Evolutionary conservation across 2,113 vertebrate genomes (phyloP).

Genomic region (Dromas ardeola): DNA sequence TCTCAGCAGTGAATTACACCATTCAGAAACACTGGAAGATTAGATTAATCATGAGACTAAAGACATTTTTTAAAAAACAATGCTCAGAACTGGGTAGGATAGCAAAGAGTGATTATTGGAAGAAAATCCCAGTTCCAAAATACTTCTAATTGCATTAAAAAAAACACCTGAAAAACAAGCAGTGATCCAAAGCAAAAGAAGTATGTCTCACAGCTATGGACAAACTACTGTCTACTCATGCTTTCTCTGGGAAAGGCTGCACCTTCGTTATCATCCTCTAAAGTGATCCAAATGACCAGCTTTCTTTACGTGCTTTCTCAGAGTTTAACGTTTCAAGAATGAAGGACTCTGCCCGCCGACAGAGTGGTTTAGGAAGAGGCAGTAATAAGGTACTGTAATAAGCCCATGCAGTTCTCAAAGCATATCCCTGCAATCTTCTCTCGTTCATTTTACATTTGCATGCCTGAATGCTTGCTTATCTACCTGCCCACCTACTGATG

Average conservation of each 20-base stretch:
- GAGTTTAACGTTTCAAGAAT: not conserved
- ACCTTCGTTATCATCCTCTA: not conserved
- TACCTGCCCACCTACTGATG: not conserved
- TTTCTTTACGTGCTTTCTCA: not conserved
- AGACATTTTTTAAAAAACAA: constrained; percentile 27
- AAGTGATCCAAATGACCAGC: not conserved
- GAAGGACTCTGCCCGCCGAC: not conserved
- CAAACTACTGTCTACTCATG: not conserved
- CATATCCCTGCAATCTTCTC: not conserved
- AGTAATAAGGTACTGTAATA: not conserved
- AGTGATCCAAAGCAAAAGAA: not conserved
- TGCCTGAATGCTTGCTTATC: not conserved
- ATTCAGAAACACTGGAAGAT: constrained; percentile 60
- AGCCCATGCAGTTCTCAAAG: not conserved
- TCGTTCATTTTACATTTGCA: not conserved
- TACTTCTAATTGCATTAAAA: not conserved
- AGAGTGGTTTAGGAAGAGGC: not conserved
- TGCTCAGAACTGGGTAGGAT: not conserved
- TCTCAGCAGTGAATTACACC: constrained; percentile 44
- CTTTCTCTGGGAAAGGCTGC: not conserved
- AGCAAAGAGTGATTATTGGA: not conserved
- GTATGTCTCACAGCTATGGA: not conserved
- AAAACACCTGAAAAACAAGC: not conserved
- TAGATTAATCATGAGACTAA: constrained; percentile 32
- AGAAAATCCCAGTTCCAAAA: not conserved